Conservation (phyloP, 2,797 vertebrate genomes). For the Cirrhinus mrigala region DNA sequence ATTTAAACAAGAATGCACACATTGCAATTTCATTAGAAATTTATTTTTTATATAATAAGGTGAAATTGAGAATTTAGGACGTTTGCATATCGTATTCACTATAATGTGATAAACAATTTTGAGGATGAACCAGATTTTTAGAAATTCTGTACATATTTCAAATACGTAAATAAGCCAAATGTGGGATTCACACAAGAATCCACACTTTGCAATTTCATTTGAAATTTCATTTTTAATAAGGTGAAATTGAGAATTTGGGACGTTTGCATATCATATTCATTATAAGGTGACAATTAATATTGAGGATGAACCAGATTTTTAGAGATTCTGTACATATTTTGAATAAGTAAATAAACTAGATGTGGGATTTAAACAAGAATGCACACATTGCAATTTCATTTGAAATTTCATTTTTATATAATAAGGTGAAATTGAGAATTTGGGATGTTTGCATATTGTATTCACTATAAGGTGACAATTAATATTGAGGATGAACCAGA, state of each 20-base stretch:
- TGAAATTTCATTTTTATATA: too few species aligned
- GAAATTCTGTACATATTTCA: neutral
- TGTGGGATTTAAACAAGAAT: neutral
- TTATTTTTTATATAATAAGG: neutral
- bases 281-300: too few species aligned
- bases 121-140: neutral
- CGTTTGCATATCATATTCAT: too few species aligned
- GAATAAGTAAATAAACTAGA: neutral
- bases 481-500: too few species aligned
- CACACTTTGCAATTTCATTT: too few species aligned
- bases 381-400: neutral
- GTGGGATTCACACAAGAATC: neutral
- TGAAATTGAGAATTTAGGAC: neutral
- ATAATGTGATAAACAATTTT: neutral
- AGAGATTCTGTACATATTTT: neutral
- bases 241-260: too few species aligned
- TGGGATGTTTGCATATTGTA: too few species aligned
- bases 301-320: too few species aligned
- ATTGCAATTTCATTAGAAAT: too few species aligned
- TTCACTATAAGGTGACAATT: too few species aligned
- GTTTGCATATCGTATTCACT: slow-evolving; percentile 14
- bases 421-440: too few species aligned
- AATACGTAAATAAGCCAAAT: neutral
- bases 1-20: neutral
- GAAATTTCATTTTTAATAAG: too few species aligned